Evolutionary conservation across 2,113 vertebrate genomes (phyloP).

Genomic region (Lethenteron reissneri): DNA sequence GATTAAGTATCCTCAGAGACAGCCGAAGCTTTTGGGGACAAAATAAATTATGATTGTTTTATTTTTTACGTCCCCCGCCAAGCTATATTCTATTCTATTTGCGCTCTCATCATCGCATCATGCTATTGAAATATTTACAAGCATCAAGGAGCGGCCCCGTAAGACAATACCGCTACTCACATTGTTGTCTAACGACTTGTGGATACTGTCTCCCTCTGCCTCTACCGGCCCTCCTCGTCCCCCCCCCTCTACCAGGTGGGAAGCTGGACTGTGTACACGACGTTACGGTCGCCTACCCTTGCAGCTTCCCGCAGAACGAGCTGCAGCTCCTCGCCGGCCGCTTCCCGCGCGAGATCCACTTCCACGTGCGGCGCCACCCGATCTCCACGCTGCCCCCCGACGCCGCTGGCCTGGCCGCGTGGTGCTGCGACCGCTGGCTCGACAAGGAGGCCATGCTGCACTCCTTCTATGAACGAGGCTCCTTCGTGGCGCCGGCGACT

Average conservation of each 20-base stretch:
- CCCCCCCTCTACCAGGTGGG: slow-evolving; percentile 27
- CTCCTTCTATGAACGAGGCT: slow-evolving; percentile 40
- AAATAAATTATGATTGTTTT: too few relatives aligned
- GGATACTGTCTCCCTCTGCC: not conserved
- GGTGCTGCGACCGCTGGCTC: slow-evolving; percentile 67
- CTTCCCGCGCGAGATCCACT: slow-evolving; percentile 83
- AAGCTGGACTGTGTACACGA: slow-evolving; percentile 84
- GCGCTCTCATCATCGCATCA: too few relatives aligned
- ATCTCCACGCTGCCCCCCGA: slow-evolving; percentile 33
- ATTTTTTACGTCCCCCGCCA: too few relatives aligned
- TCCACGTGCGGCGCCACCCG: slow-evolving; percentile 52
- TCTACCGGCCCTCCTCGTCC: not conserved
- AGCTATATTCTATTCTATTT: too few relatives aligned
- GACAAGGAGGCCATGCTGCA: slow-evolving; percentile 66
- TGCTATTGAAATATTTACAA: too few relatives aligned
- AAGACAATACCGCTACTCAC: not conserved
- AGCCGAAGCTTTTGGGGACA: too few relatives aligned
- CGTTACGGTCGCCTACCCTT: slow-evolving; percentile 79
- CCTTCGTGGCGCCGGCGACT: slow-evolving; percentile 5
- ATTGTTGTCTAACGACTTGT: slow-evolving; percentile 23
- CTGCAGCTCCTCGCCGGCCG: slow-evolving; percentile 53
- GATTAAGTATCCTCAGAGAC: too few relatives aligned
- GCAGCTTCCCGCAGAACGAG: slow-evolving; percentile 84
- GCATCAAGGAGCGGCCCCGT: too few relatives aligned
- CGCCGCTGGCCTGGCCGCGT: slow-evolving; percentile 41